Evolutionary conservation across 2,113 vertebrate species (phyloP).

Genomic region (Puffinus mauretanicus): DNA sequence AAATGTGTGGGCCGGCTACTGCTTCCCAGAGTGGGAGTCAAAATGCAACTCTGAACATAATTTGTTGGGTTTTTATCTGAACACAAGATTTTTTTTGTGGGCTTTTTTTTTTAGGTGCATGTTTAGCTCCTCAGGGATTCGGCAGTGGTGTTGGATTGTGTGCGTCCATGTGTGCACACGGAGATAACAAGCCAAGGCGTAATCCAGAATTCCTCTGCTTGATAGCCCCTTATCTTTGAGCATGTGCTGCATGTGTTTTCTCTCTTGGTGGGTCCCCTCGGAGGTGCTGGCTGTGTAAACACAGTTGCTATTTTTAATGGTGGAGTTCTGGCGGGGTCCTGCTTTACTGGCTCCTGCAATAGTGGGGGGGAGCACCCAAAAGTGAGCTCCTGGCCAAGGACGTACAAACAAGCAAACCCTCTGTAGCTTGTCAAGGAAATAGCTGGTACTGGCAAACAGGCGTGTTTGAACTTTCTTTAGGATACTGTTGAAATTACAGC

Average conservation of each 20-base stretch:
- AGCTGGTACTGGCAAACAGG: background rate
- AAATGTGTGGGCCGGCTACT: background rate
- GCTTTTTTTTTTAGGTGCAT: background rate
- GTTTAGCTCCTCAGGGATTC: background rate
- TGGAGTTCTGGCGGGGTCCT: background rate
- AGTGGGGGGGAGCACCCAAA: background rate
- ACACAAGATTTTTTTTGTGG: background rate
- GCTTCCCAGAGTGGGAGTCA: background rate
- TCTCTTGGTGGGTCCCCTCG: background rate
- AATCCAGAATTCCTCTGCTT: background rate
- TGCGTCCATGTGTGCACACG: background rate
- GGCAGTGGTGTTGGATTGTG: background rate
- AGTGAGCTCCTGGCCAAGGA: background rate
- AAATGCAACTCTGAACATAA: background rate
- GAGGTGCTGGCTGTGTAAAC: background rate
- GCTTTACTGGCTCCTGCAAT: background rate
- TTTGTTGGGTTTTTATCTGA: background rate
- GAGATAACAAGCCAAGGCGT: background rate
- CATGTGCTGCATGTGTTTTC: background rate
- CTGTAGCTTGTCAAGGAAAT: background rate
- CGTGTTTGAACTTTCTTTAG: background rate
- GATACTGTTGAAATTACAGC: background rate
- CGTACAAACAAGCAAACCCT: accelerated
- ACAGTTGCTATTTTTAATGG: background rate
- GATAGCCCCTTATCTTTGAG: conserved; percentile 42